A percentile compares a stretch with the other conserved stretches of the same genome.
phyloP scores from a whole-genome alignment of 2,888 invertebrate genomes.

The Polylopha cassiicola region DNA sequence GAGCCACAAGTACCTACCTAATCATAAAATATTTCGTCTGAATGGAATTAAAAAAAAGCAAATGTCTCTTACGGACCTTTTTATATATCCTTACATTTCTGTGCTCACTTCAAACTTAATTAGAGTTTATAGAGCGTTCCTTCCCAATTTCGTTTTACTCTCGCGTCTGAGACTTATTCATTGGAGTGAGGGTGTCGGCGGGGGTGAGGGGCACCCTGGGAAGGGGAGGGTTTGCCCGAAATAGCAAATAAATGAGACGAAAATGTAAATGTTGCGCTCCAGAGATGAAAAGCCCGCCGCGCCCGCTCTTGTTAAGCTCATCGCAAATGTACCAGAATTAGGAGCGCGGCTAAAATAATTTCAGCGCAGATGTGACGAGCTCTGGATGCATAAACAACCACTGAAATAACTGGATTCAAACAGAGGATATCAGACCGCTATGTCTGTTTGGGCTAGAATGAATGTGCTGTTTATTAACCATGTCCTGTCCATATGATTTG shows the following conservation, averaged over 20 bases:
- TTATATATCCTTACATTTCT: constrained; percentile 71
- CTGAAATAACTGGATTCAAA: constrained; percentile 10
- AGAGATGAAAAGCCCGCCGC: constrained; percentile 75
- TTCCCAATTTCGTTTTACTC: constrained; percentile 73
- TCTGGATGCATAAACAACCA: constrained; percentile 17
- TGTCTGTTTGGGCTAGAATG: no score
- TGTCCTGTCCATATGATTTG: no score
- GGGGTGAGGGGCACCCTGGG: constrained; percentile 34
- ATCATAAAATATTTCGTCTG: constrained; percentile 23
- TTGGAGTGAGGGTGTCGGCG: constrained; percentile 56
- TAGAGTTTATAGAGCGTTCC: constrained; percentile 77
- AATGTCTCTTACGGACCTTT: constrained; percentile 54
- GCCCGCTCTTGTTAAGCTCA: constrained; percentile 71
- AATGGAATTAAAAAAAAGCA: constrained; percentile 30
- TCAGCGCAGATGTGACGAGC: constrained; percentile 63
- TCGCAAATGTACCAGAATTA: constrained; percentile 76
- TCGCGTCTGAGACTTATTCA: constrained; percentile 70
- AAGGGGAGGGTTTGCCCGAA: constrained; percentile 60
- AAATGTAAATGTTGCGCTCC: constrained; percentile 78
- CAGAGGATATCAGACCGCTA: neutral
- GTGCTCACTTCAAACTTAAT: constrained; percentile 75
- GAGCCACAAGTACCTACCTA: neutral
- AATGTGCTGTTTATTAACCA: no score
- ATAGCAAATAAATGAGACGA: constrained; percentile 78
- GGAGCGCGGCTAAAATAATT: constrained; percentile 70